Evolutionary conservation across 23 tunicate genomes (phyloP), one percentile per base, ranked within the genome.

Genomic region (Styela clava): DNA sequence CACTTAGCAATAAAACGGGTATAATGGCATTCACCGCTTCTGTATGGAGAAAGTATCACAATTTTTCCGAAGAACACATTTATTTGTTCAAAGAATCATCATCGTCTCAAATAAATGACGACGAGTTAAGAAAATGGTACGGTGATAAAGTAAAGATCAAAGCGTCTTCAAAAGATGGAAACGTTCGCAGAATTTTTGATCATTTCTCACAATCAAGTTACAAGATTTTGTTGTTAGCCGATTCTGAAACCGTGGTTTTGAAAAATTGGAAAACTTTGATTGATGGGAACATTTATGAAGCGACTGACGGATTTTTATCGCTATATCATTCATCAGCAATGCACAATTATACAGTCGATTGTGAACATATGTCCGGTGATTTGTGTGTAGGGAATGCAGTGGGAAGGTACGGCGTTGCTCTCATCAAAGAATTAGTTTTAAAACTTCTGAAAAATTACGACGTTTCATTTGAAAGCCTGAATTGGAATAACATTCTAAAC

Each of bases 291-390:
- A 71, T 71, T 33, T 16, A 28, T 7, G 16, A 71, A 18, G 29
- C 27, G 5, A 34, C 35, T 3, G 24, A 21, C 5, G 35, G 24
- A 71, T 71, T 71, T 71, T 26, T 71, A 29, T 71, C 77, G 27
- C 35, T 71, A 18, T 71, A 71, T 32, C 77, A 71, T 71, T 71
- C 77, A 3, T 33, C 77, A 3, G 35, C 12, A 3, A 71, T 71
- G 77, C 77, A 71, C 16, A 34, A 71, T 16, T 71, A 30, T 16
- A 32, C 77, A 3, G 24, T 21, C 5, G 77, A 71, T 35, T 71
- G 77, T 71, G 77, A 31, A 26, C 5, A 3, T 21, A 26, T 30
- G 7, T 35, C 3, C 27, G 77, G 34, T 21, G 77, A 30, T 30
- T 26, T 71, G 24, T 71, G 77, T 34, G 35, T 27, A 3, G 77